phyloP scores from a whole-genome alignment of 2,888 invertebrate species.

The Euproctis similis region DNA sequence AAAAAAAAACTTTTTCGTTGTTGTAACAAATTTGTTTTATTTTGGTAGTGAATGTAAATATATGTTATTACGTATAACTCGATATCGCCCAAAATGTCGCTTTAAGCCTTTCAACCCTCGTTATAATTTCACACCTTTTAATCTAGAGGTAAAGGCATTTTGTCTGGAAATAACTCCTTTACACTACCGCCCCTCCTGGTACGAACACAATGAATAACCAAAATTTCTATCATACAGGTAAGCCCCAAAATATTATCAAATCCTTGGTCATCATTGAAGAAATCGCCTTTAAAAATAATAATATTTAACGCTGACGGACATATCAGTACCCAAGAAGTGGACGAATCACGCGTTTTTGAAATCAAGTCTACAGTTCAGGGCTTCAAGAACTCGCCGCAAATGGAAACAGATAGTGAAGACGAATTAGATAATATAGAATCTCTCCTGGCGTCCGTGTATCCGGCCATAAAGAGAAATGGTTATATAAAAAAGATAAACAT shows the following conservation, averaged over 20 bases:
- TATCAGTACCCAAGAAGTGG: constrained; percentile 16
- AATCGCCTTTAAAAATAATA: constrained; percentile 31
- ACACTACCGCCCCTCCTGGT: no score
- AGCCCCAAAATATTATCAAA: constrained; percentile 29
- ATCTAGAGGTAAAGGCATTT: no score
- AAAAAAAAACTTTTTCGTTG: no score
- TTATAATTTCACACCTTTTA: no score
- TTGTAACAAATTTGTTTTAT: no score
- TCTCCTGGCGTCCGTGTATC: background rate
- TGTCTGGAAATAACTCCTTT: no score
- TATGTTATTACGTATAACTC: no score
- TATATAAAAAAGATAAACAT: constrained; percentile 30
- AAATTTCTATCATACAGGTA: no score
- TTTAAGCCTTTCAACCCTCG: no score
- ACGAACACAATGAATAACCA: no score
- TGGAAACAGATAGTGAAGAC: constrained; percentile 1
- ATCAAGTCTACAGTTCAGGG: constrained; percentile 13
- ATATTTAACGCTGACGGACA: constrained; percentile 35
- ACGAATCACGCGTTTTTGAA: constrained; percentile 17
- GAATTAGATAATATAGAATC: background rate
- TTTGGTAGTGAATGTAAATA: background rate
- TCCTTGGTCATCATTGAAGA: constrained; percentile 40
- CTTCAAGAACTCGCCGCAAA: background rate
- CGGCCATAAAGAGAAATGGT: background rate
- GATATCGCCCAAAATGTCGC: no score